Evolutionary conservation across 2,888 invertebrate species (phyloP).

Genomic region (Anticlea derivata): DNA sequence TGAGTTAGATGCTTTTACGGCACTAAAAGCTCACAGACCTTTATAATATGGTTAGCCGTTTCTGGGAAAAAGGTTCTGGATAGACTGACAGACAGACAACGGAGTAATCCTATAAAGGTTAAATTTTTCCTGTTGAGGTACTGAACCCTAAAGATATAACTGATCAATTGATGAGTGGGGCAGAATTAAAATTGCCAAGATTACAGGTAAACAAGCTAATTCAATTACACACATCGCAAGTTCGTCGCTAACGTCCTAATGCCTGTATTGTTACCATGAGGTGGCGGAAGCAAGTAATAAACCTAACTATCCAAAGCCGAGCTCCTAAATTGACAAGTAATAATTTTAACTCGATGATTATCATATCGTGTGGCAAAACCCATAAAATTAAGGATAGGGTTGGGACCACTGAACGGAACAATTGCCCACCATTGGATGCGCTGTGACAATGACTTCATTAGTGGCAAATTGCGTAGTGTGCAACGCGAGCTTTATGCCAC

Average conservation of each 20-base stretch:
- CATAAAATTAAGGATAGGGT: constrained; percentile 64
- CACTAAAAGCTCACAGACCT: no score
- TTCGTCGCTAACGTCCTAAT: constrained; percentile 10
- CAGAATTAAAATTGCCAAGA: no score
- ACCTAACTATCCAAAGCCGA: constrained; percentile 39
- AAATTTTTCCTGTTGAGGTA: no score
- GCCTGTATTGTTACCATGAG: not conserved
- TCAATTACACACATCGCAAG: not conserved
- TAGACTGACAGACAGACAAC: no score
- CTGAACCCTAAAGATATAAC: no score
- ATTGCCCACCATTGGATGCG: constrained; percentile 51
- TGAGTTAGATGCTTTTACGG: no score
- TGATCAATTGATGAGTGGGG: no score
- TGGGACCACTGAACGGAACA: constrained; percentile 61
- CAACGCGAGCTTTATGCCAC: constrained; percentile 26
- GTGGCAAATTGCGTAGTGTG: constrained; percentile 37
- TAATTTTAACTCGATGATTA: constrained; percentile 66
- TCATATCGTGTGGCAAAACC: constrained; percentile 51
- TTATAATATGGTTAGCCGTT: no score
- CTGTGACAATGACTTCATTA: constrained; percentile 69
- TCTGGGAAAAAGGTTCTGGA: no score
- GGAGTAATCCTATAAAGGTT: no score
- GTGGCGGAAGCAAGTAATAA: constrained; percentile 52
- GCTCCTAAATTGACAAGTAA: constrained; percentile 63
- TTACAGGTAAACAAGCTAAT: no score